Conservation (phyloP, 1,140 invertebrate genomes). For the Orchesella cincta region DNA sequence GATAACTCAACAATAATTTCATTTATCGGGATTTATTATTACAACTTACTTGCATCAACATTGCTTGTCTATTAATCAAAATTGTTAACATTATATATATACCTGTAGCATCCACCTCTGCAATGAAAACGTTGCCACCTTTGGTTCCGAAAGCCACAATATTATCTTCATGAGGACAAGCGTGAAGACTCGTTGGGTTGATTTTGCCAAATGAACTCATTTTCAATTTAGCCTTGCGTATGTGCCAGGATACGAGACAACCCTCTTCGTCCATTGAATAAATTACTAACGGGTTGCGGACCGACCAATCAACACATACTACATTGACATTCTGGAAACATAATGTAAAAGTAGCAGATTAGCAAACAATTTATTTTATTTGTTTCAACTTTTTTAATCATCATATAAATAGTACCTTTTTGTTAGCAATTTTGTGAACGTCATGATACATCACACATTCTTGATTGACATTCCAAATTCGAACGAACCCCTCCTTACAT, state of each 20-base stretch:
- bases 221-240: slow-evolving; percentile 26
- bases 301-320: slow-evolving; percentile 35
- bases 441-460: slow-evolving; percentile 33
- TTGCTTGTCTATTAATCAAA: too few relatives aligned
- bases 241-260: slow-evolving; percentile 35
- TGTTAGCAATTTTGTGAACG: slow-evolving; percentile 30
- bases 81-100: background rate
- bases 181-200: slow-evolving; percentile 33
- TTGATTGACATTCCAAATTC: slow-evolving; percentile 41
- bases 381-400: background rate
- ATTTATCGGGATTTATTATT: too few relatives aligned
- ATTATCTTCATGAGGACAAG: slow-evolving; percentile 43
- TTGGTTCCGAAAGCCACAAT: slow-evolving; percentile 46
- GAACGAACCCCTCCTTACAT: slow-evolving; percentile 41
- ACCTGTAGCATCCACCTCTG: slow-evolving; percentile 36
- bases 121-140: slow-evolving; percentile 43
- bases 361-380: background rate
- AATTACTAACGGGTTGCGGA: slow-evolving; percentile 30
- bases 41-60: too few relatives aligned
- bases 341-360: background rate
- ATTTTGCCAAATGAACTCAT: slow-evolving; percentile 19
- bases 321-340: background rate
- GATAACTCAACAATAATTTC: too few relatives aligned
- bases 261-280: slow-evolving; percentile 42
- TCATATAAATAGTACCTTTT: background rate